phyloP scores from a whole-genome alignment of 2,797 vertebrate species.

The Myotis daubentonii region DNA sequence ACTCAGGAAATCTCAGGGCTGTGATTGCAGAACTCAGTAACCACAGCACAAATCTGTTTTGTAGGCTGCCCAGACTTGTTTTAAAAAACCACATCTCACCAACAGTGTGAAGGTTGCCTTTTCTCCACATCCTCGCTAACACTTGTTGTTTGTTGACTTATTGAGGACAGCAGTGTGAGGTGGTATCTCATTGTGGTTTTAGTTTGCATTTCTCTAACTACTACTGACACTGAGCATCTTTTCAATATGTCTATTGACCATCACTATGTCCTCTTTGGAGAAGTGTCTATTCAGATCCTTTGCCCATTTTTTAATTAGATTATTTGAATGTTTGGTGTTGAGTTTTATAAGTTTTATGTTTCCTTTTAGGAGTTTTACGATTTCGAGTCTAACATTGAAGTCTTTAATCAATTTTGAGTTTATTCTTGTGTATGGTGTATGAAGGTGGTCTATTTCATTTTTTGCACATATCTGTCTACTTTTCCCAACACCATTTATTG shows the following conservation, averaged over 20 bases:
- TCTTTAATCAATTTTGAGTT: not conserved
- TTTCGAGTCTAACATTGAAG: not conserved
- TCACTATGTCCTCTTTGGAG: not conserved
- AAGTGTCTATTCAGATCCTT: not conserved
- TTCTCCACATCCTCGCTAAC: not conserved
- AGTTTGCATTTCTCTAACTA: not conserved
- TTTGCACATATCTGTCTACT: not conserved
- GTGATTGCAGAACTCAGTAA: fast-evolving
- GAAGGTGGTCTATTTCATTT: not conserved
- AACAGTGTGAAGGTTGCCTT: not conserved
- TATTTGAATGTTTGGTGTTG: not conserved
- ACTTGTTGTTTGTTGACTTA: not conserved
- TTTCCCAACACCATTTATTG: not conserved
- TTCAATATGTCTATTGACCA: not conserved
- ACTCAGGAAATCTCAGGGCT: not conserved
- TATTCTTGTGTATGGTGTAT: not conserved
- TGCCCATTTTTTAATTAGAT: not conserved
- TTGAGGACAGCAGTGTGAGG: not conserved
- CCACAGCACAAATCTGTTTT: not conserved
- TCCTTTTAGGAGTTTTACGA: not conserved
- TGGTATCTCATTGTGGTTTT: not conserved
- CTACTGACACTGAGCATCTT: too few relatives aligned
- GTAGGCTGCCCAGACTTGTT: not conserved
- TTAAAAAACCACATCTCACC: not conserved
- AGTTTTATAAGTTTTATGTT: not conserved